Base-by-base conservation (phyloP, 1,140 invertebrate species). In the Scaptomyza montana region DNA sequence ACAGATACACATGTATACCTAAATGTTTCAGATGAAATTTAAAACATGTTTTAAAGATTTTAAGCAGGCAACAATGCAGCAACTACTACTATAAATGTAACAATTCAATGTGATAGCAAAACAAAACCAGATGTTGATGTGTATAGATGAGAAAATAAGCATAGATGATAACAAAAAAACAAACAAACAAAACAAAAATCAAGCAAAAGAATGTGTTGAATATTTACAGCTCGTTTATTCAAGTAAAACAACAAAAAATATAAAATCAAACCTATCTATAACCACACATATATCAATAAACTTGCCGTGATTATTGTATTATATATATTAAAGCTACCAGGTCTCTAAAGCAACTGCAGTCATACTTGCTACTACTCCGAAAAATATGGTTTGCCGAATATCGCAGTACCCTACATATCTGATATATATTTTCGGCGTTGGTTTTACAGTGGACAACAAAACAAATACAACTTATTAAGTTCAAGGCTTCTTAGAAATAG, bases 51-150 rank as follows among this genome's bases (percentile, higher is more conserved):
- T 87, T 84, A 84, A 84, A 74, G 84, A 89, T 84, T 89, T 89
- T 84, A 89, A 84, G 84, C 84, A 80, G 61, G 70, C 73, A 89
- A 82, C 70, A 84, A 80, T 89, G 78, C 67, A 75, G 77, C 80
- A 87, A 90, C 89, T 90, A 90, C 87, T 90, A 91, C 89, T 91
- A 91, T 91, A 91, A 91, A 90, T 91, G 90, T 90, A 91, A 91
- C 90, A 91, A 91, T 91, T 91, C 84, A 91, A 91, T 91, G 90
- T 91, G 90, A 91, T 91, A 91, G 86, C 73, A 86, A 90, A 86
- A 90, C 81, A 89, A 89, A 89, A 89, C 85, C 85, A 89, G 80
- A 89, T 89, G 79, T 89, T 89, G 79, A 84, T 86, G 82, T 86
- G 84, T 89, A 85, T 76, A 90, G 80, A 87, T 67, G 65, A 89